Base-by-base conservation (phyloP, 2,797 vertebrate species). In the Etheostoma perlongum region DNA sequence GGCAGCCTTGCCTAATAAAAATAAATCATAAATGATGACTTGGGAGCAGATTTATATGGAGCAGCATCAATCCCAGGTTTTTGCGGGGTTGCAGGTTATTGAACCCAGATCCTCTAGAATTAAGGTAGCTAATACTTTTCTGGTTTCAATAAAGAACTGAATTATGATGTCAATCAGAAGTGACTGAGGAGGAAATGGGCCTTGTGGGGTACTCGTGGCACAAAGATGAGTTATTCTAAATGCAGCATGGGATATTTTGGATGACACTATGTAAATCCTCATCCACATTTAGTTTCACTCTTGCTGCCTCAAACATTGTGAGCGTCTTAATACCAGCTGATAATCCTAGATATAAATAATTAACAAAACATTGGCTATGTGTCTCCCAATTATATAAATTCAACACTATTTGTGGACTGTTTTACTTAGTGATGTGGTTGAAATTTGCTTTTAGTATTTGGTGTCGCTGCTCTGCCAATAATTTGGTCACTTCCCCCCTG, bases 1-100 rank as follows among this genome's bases (percentile, higher is more conserved):
- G 74, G 68, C 75, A 36, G 81, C 71, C 48, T 57, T 47, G 76
- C 61, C 79, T 85, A 84, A 89, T 91, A 75, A 88, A 77, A 85
- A 68, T 76, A 84, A 88, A 90, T 90, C 82, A 84, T 67, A 67
- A 83, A 75, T 46, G 74, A 87, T 81, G 74, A 86, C 78, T 66
- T 5, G 47, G 51, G 54, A 72, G 72, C 46, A 62, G 63, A 85
- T 80, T 86, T 81, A 85, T 21, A 65, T 9, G n/a, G 23, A 23
- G 73, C 64, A 5, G 71, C 54, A 33, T 83, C 64, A 63, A 40
- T 66, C 21, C 42, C 1, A 0, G 16, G 70, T 27, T 77, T 86
- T 82, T 74, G 78, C 62, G 48, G 74, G 77, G 83, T 76, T 21
- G 57, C 60, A 67, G 79, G 79, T 82, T 78, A 79, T 81, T 58